Evolutionary conservation across 2,797 vertebrate genomes (phyloP).

Genomic region (Limnodromus scolopaceus): DNA sequence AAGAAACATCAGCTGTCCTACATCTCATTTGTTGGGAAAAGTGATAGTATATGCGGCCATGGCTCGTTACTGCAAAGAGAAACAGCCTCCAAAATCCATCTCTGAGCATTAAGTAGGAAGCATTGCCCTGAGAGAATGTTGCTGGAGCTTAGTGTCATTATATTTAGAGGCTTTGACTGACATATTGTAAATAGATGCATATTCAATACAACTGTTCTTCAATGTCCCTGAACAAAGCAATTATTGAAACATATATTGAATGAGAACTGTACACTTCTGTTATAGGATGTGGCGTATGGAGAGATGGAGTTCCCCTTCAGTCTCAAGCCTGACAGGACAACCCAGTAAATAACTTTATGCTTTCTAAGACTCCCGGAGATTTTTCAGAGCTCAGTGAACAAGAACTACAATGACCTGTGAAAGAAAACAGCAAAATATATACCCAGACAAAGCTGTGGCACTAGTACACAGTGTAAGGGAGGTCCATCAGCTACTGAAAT

Average conservation of each 20-base stretch:
- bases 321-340: background rate
- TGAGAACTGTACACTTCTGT: background rate
- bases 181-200: accelerated
- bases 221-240: accelerated
- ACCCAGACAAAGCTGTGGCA: background rate
- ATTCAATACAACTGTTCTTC: background rate
- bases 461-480: background rate
- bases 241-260: background rate
- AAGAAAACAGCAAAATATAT: background rate
- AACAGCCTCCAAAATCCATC: background rate
- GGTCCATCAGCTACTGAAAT: background rate
- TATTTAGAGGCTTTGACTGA: background rate
- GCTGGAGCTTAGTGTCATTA: background rate
- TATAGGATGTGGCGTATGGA: accelerated
- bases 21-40: background rate
- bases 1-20: background rate
- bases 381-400: background rate
- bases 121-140: background rate
- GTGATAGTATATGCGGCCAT: background rate
- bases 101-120: background rate
- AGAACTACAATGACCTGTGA: background rate
- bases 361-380: background rate
- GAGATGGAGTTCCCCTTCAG: background rate
- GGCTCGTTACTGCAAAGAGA: background rate
- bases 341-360: background rate